Evolutionary conservation across 2,113 vertebrate genomes (phyloP).

Genomic region (Nesoenas mayeri): DNA sequence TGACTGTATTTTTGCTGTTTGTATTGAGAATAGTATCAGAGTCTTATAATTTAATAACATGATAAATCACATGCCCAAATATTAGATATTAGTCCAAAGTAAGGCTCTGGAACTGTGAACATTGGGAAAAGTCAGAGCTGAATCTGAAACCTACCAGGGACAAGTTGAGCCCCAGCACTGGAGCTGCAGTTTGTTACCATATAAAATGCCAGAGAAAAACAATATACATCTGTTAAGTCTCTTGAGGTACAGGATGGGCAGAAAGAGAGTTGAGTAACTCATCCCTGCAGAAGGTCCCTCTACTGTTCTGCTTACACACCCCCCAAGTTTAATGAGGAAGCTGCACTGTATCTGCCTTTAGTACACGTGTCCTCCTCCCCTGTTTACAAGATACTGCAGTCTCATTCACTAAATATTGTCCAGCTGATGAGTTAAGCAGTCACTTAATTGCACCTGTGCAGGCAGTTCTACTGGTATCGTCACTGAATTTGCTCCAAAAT

Average conservation of each 20-base stretch:
- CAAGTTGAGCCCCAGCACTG: not conserved
- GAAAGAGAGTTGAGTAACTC: not conserved
- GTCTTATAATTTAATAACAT: not conserved
- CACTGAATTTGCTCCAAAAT: not conserved
- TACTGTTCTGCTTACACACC: not conserved
- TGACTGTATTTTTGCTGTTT: not conserved
- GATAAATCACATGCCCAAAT: not conserved
- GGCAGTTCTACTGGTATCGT: fast-evolving
- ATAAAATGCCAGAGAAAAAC: not conserved
- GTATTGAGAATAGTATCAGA: not conserved
- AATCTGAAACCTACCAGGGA: not conserved
- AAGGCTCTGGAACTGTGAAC: not conserved
- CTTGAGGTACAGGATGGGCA: not conserved
- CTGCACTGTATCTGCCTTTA: not conserved
- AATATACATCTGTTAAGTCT: not conserved
- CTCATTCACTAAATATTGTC: not conserved
- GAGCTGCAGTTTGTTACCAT: not conserved
- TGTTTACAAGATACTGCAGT: not conserved
- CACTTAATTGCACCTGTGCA: not conserved
- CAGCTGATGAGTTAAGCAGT: not conserved
- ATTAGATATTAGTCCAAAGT: not conserved
- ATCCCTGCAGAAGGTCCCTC: not conserved
- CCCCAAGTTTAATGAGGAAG: not conserved
- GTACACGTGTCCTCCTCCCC: not conserved
- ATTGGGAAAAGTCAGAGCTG: not conserved